A percentile compares a stretch with the other conserved stretches of the same genome.
phyloP scores from a whole-genome alignment of 2,113 vertebrate species.

The Pelecanoides urinatrix region DNA sequence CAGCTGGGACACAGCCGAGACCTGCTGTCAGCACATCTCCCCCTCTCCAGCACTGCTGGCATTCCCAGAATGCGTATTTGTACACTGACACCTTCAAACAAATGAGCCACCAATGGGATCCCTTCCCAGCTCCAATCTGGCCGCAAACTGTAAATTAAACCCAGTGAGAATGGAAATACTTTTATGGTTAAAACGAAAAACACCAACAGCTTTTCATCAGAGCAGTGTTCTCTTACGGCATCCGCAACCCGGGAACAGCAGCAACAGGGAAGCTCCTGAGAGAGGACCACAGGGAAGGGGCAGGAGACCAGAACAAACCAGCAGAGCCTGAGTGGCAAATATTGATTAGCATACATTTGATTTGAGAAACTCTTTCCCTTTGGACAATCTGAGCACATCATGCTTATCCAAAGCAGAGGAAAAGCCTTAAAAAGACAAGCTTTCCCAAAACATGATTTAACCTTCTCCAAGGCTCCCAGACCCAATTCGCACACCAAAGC shows the following conservation, averaged over 20 bases:
- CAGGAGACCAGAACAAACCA: neutral
- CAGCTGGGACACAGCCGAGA: neutral
- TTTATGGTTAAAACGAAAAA: neutral
- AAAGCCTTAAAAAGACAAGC: neutral
- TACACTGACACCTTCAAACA: neutral
- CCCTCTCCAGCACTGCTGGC: neutral
- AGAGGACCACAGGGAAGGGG: neutral
- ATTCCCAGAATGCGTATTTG: neutral
- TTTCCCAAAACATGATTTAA: neutral
- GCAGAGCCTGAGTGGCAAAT: neutral
- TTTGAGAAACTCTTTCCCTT: neutral
- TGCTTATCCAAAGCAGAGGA: neutral
- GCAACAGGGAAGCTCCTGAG: neutral
- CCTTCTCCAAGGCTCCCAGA: neutral
- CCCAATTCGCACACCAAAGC: neutral
- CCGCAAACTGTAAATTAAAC: constrained; percentile 9
- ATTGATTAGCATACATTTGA: neutral
- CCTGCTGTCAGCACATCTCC: neutral
- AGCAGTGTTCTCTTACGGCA: accelerated
- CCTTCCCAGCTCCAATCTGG: constrained; percentile 1
- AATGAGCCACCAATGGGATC: constrained; percentile 18
- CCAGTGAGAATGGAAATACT: neutral
- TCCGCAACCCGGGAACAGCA: accelerated
- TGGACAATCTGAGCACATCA: neutral
- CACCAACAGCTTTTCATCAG: neutral